Evolutionary conservation across 1,140 invertebrate genomes (phyloP), one percentile per base, ranked within the genome.

Genomic region (Pseudachorutes palmiensis): DNA sequence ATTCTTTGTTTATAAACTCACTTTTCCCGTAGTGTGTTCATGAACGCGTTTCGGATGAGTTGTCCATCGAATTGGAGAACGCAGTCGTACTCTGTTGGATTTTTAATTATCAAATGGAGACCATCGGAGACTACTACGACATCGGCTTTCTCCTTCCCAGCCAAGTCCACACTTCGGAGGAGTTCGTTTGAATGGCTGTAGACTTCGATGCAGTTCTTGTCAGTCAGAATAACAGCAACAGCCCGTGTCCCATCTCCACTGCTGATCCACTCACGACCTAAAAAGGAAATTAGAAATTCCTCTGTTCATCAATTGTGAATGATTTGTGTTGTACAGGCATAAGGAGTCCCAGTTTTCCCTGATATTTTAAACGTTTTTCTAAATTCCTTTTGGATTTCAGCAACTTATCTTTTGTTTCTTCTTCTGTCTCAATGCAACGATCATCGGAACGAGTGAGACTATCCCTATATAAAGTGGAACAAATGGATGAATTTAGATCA

Each of bases 1-100:
- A n/a, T n/a, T n/a, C n/a, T n/a, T n/a, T n/a, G n/a, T n/a, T n/a
- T n/a, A n/a, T n/a, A n/a, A n/a, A 61, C 51, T 67, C 68, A 68
- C 68, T 55, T 60, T 30, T 68, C 32, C 33, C 24, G 61, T 0
- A 73, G 41, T 1, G 24, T 26, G 9, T 51, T 26, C 0, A 66
- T 0, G 30, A 70, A 73, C 0, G 72, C 62, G 24, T 65, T 67
- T 32, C 69, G 9, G 14, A 71, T 30, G 30, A 68, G 57, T n/a
- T 16, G 2, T 16, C 62, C 59, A 28, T 70, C 72, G 62, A 73
- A 73, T 55, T 71, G 19, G 1, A 73, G 51, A 2, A 77, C 81
- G 58, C 81, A 73, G 66, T 88, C 86, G 75, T 87, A 86, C 75
- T 85, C 84, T 69, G 83, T 81, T 0, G 80, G 77, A 22, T 83